Percentiles rank a stretch among this genome's conserved stretches.
These are phyloP conservation scores for human DNA, from an alignment of 2,113 vertebrate genomes.

Conservation along the genomic window GRCh38 chr1:182755501-182756000, in stretches of 20 bases:
- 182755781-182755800: neutral
- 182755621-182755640: neutral
- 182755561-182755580: neutral
- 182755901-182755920: conserved; percentile 16
- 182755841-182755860: neutral
- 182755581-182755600: neutral
- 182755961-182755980: neutral
- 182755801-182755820: neutral
- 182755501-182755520: neutral
- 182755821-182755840: neutral
- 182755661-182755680: neutral
- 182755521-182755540: neutral
- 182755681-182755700: neutral
- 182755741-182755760: neutral
- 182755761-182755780: neutral
- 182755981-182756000: neutral
- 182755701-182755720: neutral
- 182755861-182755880: too few relatives aligned
- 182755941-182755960: neutral
- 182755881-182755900: neutral
- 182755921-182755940: neutral
- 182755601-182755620: neutral
- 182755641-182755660: neutral
- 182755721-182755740: neutral
- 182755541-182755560: neutral